Percentiles rank a stretch among this genome's conserved stretches.
Conservation (phyloP, 2,888 invertebrate genomes). For the Drosophila fulvimacula region DNA sequence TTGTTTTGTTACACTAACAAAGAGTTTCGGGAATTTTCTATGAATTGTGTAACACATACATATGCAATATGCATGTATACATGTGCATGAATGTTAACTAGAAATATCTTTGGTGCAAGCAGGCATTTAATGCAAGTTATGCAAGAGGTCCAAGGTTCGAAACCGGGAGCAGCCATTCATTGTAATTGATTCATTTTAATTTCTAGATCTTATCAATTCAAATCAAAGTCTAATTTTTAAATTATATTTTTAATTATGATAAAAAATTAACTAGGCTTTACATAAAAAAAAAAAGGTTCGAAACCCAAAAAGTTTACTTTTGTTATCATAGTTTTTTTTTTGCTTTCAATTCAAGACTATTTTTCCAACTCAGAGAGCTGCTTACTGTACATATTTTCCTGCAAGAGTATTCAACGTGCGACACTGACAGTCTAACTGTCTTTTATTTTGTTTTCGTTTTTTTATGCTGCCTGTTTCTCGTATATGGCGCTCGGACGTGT, state of each 20-base stretch:
- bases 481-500: constrained; percentile 55
- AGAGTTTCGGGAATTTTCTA: neutral
- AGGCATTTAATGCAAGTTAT: neutral
- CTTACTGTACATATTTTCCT: too few relatives aligned
- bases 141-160: constrained; percentile 2
- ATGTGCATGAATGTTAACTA: neutral
- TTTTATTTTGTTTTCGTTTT: constrained; percentile 10
- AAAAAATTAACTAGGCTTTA: neutral
- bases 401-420: constrained; percentile 4
- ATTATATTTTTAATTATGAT: neutral
- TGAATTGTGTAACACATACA: neutral
- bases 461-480: constrained; percentile 36
- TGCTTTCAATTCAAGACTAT: neutral
- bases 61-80: neutral
- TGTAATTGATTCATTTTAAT: neutral
- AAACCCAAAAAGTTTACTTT: neutral
- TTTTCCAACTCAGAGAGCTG: too few relatives aligned
- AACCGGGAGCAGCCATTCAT: too few relatives aligned
- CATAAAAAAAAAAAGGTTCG: too few relatives aligned
- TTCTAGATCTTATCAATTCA: neutral
- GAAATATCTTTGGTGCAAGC: neutral
- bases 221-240: neutral
- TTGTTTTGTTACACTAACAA: constrained; percentile 28
- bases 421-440: neutral
- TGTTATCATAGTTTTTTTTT: neutral